Evolutionary conservation across 2,797 vertebrate genomes (phyloP), one percentile per base, ranked within the genome.

Genomic region (Xenopus petersii): DNA sequence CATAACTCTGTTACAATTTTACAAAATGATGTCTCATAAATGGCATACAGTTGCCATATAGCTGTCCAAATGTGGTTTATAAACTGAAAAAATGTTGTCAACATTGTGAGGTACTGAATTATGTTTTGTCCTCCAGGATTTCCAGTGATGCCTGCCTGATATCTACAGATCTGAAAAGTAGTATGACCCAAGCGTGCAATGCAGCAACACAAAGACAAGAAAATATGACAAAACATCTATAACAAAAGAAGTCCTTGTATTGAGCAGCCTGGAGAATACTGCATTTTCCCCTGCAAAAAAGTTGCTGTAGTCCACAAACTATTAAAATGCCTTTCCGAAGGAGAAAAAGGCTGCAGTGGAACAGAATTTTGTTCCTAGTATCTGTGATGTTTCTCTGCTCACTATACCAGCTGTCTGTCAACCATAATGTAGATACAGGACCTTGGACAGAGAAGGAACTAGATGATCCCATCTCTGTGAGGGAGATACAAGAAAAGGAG

Each of bases 291-390:
- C 9, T 0, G 3, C 62, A 33, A 4, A 30, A 17, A 17, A 62
- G 30, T 15, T 79, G 66, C 15, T 65, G 10, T 58, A 47, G 24
- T 15, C 66, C 17, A 56, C n/a, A 59, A 15, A 49, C 36, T 36
- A 62, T 59, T 36, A 71, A 79, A 66, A 96, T 96, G 94, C 81
- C 87, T 88, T 88, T 90, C 61, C 88, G 88, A 71, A 82, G 83
- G 81, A 93, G 91, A 77, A 94, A 92, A 80, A 84, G 91, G 77
- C 92, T 95, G 80, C 92, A 86, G 4, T 81, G 91, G 84, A 94
- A 89, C 75, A 80, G 93, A 73, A 82, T 97, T 62, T 72, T 97
- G 70, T 95, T 97, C 80, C 85, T 95, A 16, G 79, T 97, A 69
- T 90, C 90, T 33, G 81, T 86, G 11, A 78, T 96, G 82, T 83